Base-by-base conservation (phyloP, 2,888 invertebrate species). In the Drosophila dives region DNA sequence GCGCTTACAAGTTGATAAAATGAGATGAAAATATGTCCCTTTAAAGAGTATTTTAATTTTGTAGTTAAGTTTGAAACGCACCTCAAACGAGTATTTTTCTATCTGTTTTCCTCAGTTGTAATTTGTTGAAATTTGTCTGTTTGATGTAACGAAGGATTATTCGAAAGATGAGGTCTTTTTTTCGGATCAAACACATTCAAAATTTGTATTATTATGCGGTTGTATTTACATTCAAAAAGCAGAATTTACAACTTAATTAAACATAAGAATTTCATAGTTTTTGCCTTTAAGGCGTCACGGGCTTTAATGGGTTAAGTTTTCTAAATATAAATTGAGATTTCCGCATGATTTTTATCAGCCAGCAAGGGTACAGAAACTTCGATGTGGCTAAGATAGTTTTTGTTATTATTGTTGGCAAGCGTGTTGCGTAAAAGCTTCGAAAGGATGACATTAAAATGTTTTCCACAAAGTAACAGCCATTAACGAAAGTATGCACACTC, bases 391-490 rank as follows among this genome's bases (percentile, higher is more conserved):
- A 23, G 45, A 45, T 15, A 23, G 8, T 23, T 23, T 29, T 15
- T 42, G 32, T 34, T 50, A 60, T 64, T 51, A 51, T 45, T 38
- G 29, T 26, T 38, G 55, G 12, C 55, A 54, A 59, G 42, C 45
- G 54, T 40, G 56, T 56, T 50, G 49, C 48, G 49, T 55, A 62
- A 64, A 60, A 48, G 50, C 34, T 56, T 36, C n/a, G 33, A 68
- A 34, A 55, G 38, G 50, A 34, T 17, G 56, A 20, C 23, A 56
- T 49, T 23, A 12, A 58, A 58, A 23, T 23, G 38, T 20, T 62
- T 40, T 60, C 29, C 50, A 45, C 54, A 17, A 65, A 70, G 69
- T 58, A 32, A 45, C 55, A 70, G 70, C 63, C 75, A 75, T 75
- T 75, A 71, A 59, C 45, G 40, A 49, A 58, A 70, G 75, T 55